These are phyloP conservation scores for Drosophila sechellia DNA, from an alignment of 1,140 invertebrate species.

Conservation along the genomic window DNA sequence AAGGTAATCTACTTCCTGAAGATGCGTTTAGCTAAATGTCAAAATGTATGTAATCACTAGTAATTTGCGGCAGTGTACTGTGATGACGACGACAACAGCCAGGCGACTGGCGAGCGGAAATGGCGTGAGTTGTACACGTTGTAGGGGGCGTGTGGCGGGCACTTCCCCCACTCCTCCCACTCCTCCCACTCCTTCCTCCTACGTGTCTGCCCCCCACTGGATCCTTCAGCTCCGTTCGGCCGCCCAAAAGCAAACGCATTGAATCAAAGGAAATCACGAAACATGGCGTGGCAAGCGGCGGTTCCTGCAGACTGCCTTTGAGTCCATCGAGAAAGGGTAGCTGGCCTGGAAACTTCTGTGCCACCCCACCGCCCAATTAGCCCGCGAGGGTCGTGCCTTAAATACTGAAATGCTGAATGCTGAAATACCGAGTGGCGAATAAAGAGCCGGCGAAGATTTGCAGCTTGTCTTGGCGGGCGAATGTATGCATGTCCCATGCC, in stretches of 20 bases:
- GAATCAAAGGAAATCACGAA: slow-evolving; percentile 71
- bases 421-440: slow-evolving; percentile 6
- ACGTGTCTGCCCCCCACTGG: neutral
- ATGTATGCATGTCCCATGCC: slow-evolving; percentile 53
- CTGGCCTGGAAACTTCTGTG: slow-evolving; percentile 37
- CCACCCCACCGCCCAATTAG: slow-evolving; percentile 41
- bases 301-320: slow-evolving; percentile 47
- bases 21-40: neutral
- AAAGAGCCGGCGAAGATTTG: slow-evolving; percentile 28
- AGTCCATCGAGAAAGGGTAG: slow-evolving; percentile 2
- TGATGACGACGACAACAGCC: slow-evolving; percentile 49
- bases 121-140: slow-evolving; percentile 72
- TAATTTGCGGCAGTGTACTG: slow-evolving; percentile 8
- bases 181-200: neutral
- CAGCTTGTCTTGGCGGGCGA: slow-evolving; percentile 34
- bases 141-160: slow-evolving; percentile 55
- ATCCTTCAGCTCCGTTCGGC: slow-evolving; percentile 16
- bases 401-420: slow-evolving; percentile 5
- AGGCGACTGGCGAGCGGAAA: slow-evolving; percentile 55
- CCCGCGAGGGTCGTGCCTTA: slow-evolving; percentile 14
- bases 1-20: neutral
- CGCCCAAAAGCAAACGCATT: slow-evolving; percentile 51
- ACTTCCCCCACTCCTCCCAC: slow-evolving; percentile 1
- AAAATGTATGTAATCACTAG: neutral
- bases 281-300: slow-evolving; percentile 77